Evolutionary conservation across 2,797 vertebrate species (phyloP).

Genomic region (Pipistrellus pygmaeus): DNA sequence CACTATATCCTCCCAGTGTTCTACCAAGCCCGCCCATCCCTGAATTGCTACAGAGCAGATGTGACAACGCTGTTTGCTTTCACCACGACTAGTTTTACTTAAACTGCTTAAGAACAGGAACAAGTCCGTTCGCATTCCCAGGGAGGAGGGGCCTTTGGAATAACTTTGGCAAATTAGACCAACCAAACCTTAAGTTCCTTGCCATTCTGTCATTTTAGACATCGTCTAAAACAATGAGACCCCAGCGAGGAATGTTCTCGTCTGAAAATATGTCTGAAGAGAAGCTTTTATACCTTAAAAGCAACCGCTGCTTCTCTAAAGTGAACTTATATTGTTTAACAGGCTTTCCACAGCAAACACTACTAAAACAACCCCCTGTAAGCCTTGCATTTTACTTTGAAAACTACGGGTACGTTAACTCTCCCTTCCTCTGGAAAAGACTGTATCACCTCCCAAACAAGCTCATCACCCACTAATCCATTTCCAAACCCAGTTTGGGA

Average conservation of each 20-base stretch:
- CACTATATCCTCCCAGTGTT: background rate
- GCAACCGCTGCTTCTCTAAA: slow-evolving; percentile 5
- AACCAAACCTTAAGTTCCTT: background rate
- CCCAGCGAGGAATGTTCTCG: background rate
- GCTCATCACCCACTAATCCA: slow-evolving; percentile 85
- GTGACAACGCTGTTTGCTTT: background rate
- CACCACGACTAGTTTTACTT: background rate
- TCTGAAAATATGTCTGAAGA: background rate
- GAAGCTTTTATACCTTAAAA: slow-evolving; percentile 24
- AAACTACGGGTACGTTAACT: slow-evolving; percentile 78
- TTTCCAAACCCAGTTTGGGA: slow-evolving; percentile 84
- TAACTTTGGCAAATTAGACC: slow-evolving; percentile 5
- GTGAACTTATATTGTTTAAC: slow-evolving; percentile 18
- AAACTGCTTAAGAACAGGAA: background rate
- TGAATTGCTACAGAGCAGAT: background rate
- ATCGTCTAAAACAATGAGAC: background rate
- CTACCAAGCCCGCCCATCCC: background rate
- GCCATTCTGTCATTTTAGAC: slow-evolving; percentile 9
- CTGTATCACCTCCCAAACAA: slow-evolving; percentile 84
- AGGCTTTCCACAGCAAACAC: slow-evolving; percentile 18
- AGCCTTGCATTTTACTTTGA: slow-evolving; percentile 70
- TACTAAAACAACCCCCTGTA: slow-evolving; percentile 50
- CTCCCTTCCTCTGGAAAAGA: slow-evolving; percentile 77
- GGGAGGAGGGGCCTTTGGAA: background rate
- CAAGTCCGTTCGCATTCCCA: background rate